Base-by-base conservation (phyloP, 1,140 invertebrate genomes). In the Aphelinus certus region DNA sequence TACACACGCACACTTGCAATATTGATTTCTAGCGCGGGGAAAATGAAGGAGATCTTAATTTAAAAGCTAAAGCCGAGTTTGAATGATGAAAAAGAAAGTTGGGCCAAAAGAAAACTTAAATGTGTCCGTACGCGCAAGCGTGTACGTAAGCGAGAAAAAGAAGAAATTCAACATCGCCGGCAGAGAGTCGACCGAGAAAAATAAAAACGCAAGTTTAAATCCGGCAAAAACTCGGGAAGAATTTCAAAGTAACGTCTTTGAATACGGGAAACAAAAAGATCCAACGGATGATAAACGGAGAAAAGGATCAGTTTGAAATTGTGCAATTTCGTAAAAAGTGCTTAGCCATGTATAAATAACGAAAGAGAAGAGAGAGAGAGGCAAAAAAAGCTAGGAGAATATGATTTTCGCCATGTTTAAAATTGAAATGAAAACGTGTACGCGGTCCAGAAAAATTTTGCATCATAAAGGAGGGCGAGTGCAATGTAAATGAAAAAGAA, bases 181-280 rank as follows among this genome's bases (percentile, higher is more conserved):
- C 45, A 26, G 46, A 74, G 42, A 53, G 66, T 55, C 49, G 26
- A 10, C 2, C 60, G 61, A 70, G 61, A 58, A 68, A 68, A 69
- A 69, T 63, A 69, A 75, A 69, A 75, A 69, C 45, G 7, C 51
- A 43, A 70, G 67, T 48, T 75, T 70, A 70, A 70, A 75, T 64
- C 53, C 49, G 3, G 26, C 46, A 65, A 65, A 73, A 75, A 65
- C 2, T 64, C 42, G 45, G 45, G 2, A 64, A 70, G 73, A 58
- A 70, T 49, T 70, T 51, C 43, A 57, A 49, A 75, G 26, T 64
- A 67, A 74, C 9, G 5, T 48, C 42, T 69, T 74, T 63, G 69
- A 74, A 74, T 48, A 63, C 45, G 43, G n/a, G 51, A 65, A 73
- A 66, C 49, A 55, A 63, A 64, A 63, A 63, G 26, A 55, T 68